A percentile compares a stretch with the other conserved stretches of the same genome.
Conservation (phyloP, 2,797 vertebrate genomes). For the Notolabrus celidotus region DNA sequence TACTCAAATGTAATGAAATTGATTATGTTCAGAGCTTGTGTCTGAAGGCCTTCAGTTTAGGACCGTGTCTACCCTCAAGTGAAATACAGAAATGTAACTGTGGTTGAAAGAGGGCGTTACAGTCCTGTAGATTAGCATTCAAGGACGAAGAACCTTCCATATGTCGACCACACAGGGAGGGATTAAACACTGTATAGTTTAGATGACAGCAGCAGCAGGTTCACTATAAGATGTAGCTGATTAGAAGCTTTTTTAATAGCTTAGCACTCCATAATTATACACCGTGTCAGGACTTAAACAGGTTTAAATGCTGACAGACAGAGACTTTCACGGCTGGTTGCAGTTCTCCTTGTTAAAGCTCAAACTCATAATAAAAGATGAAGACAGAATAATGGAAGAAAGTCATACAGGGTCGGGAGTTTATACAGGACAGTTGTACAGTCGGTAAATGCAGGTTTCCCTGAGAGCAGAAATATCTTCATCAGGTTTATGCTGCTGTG, state of each 20-base stretch:
- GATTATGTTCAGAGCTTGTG: constrained; percentile 9
- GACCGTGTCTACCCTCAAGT: constrained; percentile 23
- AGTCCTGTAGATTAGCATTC: constrained; percentile 52
- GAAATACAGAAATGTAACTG: constrained; percentile 60
- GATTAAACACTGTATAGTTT: constrained; percentile 6
- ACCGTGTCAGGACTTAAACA: constrained; percentile 8
- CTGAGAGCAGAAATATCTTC: constrained; percentile 70
- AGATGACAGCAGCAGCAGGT: constrained; percentile 30
- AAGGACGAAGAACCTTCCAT: constrained; percentile 51
- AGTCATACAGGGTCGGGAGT: constrained; percentile 27
- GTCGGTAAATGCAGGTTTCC: constrained; percentile 52
- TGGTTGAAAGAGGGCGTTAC: constrained; percentile 37
- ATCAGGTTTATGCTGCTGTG: constrained; percentile 27
- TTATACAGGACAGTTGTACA: constrained; percentile 29
- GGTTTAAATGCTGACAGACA: constrained; percentile 24
- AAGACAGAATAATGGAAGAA: constrained; percentile 25
- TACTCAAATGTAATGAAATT: background rate
- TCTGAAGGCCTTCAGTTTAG: constrained; percentile 19
- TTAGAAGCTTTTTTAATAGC: constrained; percentile 61
- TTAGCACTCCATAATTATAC: constrained; percentile 57
- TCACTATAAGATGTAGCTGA: constrained; percentile 44
- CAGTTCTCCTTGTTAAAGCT: constrained; percentile 5
- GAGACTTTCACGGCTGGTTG: background rate
- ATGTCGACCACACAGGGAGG: constrained; percentile 68
- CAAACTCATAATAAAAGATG: constrained; percentile 7